Base-by-base conservation (phyloP, 2,797 vertebrate genomes). In the Melanotaenia parkinsoni region DNA sequence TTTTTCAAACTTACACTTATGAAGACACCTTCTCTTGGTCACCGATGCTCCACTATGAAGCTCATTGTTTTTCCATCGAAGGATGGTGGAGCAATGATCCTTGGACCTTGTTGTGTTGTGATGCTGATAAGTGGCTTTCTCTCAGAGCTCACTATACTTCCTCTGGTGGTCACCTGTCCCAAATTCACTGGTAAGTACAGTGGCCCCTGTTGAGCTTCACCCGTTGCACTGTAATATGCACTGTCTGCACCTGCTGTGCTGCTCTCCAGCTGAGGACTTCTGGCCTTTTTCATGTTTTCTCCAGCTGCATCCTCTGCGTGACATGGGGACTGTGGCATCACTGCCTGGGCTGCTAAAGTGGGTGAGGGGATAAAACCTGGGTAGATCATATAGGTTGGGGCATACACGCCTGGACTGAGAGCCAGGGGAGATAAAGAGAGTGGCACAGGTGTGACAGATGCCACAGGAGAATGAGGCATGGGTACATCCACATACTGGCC, bases 41-140 rank as follows among this genome's bases (percentile, higher is more conserved):
- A 98, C 93, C 96, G 94, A 91, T 99, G 98, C 88, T 99, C 98
- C 88, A 99, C 96, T 60, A 98, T 96, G 37, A 99, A 99, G 84
- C 98, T 98, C 98, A 99, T 98, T 63, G 98, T 99, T 74, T 96
- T 98, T 74, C 98, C 98, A 1, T 99, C 98, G 5, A 99, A 99
- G 70, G 96, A 99, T 11, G 98, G 97, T 0, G 97, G 97, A 0
- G 97, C 96, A 0, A 99, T 94, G 76, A 99, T 96, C 76, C 96
- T 94, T 0, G 98, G 97, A 81, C 98, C 97, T 80, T 96, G 96
- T 45, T 97, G 97, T 0, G 97, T 96, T 0, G 95, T 95, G 92
- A 99, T 96, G 94, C 97, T 98, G 91, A 99, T 97, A 33, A 98
- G 91, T 0, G 97, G 96, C 79, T 97, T 97, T 5, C 94, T 91